phyloP scores from a whole-genome alignment of 2,797 vertebrate species.

The Heterohyrax brucei region DNA sequence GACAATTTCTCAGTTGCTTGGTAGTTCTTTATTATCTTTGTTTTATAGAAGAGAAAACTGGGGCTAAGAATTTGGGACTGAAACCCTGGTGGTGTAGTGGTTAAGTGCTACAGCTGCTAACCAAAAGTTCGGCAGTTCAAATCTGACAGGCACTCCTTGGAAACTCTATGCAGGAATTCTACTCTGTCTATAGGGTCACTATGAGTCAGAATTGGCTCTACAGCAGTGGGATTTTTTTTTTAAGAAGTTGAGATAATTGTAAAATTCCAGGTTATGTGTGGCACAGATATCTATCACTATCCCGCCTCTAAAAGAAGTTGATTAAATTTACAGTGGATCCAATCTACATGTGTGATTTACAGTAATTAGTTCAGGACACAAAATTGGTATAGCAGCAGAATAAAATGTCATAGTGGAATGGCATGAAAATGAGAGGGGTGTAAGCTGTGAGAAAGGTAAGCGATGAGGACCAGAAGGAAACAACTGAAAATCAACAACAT shows the following conservation, averaged over 20 bases:
- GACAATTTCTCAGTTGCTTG: background rate
- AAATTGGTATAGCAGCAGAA: background rate
- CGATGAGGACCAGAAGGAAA: background rate
- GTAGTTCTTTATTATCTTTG: background rate
- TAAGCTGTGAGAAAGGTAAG: background rate
- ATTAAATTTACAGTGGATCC: background rate
- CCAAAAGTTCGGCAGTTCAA: too few species aligned
- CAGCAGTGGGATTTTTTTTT: too few species aligned
- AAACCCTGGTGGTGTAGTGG: too few species aligned
- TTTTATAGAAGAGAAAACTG: conserved; percentile 6
- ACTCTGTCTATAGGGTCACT: too few species aligned
- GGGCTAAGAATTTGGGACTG: background rate
- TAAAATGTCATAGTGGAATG: background rate
- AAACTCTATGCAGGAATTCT: too few species aligned
- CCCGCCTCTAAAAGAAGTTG: background rate
- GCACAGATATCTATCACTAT: background rate
- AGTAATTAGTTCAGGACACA: background rate
- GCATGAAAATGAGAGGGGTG: background rate
- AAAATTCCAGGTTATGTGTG: background rate
- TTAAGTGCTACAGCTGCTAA: too few species aligned
- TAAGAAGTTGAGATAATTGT: background rate
- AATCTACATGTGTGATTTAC: background rate
- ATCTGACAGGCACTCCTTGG: too few species aligned
- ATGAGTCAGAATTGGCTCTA: too few species aligned
- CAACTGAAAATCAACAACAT: background rate